These are phyloP conservation scores for Laterallus jamaicensis DNA, from an alignment of 2,113 vertebrate genomes.

Conservation along the genomic window DNA sequence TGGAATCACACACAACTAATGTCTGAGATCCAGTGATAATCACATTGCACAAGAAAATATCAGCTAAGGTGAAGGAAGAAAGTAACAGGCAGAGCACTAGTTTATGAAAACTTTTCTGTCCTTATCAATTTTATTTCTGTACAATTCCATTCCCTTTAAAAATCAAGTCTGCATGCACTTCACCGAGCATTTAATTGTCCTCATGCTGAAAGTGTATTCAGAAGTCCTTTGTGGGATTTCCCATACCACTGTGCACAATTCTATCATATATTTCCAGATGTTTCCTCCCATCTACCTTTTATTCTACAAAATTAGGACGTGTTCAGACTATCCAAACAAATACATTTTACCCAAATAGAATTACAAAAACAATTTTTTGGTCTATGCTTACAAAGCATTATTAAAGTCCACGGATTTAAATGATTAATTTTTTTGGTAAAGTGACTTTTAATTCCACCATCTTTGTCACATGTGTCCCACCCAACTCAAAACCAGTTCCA, in stretches of 20 bases:
- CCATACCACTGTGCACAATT: not conserved
- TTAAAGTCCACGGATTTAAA: not conserved
- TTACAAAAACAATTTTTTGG: not conserved
- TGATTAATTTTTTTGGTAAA: not conserved
- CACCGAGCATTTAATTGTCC: not conserved
- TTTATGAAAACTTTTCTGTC: not conserved
- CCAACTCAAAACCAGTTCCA: not conserved
- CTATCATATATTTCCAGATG: not conserved
- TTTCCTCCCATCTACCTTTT: not conserved
- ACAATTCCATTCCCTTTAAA: not conserved
- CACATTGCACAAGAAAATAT: not conserved
- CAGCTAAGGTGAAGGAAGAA: not conserved
- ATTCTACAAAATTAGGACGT: not conserved
- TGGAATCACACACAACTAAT: not conserved
- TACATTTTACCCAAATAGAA: not conserved
- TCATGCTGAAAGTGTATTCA: fast-evolving
- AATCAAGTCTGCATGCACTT: not conserved
- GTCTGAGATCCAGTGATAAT: not conserved
- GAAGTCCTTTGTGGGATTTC: not conserved
- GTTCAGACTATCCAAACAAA: not conserved
- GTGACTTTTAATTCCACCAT: not conserved
- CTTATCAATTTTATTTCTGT: not conserved
- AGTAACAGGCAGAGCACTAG: not conserved
- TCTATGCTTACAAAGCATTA: not conserved
- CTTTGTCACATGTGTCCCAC: not conserved